Evolutionary conservation across 2,888 invertebrate genomes (phyloP), one percentile per base, ranked within the genome.

Genomic region (Alentia gelatinosa): DNA sequence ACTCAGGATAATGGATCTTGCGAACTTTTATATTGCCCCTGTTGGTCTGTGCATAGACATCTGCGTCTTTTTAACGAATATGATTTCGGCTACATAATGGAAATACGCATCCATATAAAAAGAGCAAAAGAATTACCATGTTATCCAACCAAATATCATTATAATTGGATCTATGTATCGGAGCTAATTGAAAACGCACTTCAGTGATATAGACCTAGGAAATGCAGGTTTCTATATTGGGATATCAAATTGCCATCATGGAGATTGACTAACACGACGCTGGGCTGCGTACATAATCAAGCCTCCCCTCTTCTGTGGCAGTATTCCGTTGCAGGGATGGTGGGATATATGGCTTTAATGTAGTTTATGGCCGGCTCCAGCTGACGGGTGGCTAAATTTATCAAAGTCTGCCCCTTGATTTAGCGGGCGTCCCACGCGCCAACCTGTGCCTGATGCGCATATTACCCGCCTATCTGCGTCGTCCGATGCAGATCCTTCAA

Each of bases 311-410:
- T n/a, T n/a, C 35, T 35, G 33, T 0, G 15, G 79, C 39, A 19
- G 19, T 37, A 79, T 35, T 23, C 35, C 9, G 19, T n/a, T 39
- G 35, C 37, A 37, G 37, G 37, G 79, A 79, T 79, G 79, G 15
- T 19, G 19, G 79, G 79, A 39, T 79, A 39, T 79, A 39, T 23
- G 79, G 79, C 79, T 79, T 35, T 79, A 79, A 79, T 79, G 23
- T 39, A 79, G 37, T 79, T 39, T 39, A 79, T 79, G 39, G 79
- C 79, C 79, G 9, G 35, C 37, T 26, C 37, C 9, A 23, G 79
- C 79, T 39, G 39, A 15, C 23, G 37, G n/a, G 23, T 19, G 23
- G 39, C n/a, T 35, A 39, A 26, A 79, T 79, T 39, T 79, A 79
- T 79, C 79, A 79, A 79, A 79, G 79, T 79, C 37, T 19, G 5